Percentiles rank a stretch among this genome's conserved stretches.
Conservation (phyloP, 2,888 invertebrate species). For the Cetonia aurata region DNA sequence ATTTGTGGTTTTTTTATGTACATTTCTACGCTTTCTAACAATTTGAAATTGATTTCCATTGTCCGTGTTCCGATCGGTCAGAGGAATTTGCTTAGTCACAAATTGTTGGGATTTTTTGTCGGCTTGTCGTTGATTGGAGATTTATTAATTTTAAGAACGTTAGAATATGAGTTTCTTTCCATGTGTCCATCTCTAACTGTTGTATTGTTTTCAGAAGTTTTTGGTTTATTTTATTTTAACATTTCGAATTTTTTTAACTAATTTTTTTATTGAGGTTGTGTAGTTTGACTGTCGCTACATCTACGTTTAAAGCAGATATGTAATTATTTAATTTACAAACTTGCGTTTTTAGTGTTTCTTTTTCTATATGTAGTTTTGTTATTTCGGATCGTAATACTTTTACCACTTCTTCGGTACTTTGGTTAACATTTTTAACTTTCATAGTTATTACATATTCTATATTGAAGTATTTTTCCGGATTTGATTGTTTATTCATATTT, state of each 20-base stretch:
- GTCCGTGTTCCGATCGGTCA: too few relatives aligned
- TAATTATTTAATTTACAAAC: slow-evolving; percentile 8
- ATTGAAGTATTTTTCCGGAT: not conserved
- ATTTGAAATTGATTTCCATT: too few relatives aligned
- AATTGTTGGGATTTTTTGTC: too few relatives aligned
- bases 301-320: not conserved
- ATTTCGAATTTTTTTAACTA: not conserved
- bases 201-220: too few relatives aligned
- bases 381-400: not conserved
- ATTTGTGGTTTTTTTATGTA: too few relatives aligned
- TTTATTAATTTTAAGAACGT: too few relatives aligned
- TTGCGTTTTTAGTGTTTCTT: not conserved
- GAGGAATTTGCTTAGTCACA: too few relatives aligned
- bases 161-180: too few relatives aligned
- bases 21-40: too few relatives aligned
- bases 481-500: not conserved
- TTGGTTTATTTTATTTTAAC: not conserved
- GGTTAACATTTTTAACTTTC: slow-evolving; percentile 11
- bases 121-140: too few relatives aligned
- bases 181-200: too few relatives aligned
- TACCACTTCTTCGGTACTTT: slow-evolving; percentile 4
- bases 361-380: not conserved
- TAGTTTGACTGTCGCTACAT: not conserved
- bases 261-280: not conserved
- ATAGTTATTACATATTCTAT: slow-evolving; percentile 5